phyloP scores from a whole-genome alignment of 2,797 vertebrate genomes.

The Acipenser oxyrinchus region DNA sequence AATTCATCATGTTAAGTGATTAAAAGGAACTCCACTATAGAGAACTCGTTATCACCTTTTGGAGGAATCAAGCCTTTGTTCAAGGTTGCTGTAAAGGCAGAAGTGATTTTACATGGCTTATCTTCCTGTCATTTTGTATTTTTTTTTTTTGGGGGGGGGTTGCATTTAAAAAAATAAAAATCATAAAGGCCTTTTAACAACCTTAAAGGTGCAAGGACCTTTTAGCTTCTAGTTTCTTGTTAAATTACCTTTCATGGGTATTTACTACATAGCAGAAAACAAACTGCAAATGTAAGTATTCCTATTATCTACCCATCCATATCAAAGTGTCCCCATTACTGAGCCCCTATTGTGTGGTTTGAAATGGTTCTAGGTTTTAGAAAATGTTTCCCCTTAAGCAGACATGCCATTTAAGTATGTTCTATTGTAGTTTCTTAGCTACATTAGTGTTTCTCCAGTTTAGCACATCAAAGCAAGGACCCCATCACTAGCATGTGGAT shows the following conservation, averaged over 20 bases:
- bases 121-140: not conserved
- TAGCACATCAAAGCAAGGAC: conserved; percentile 81
- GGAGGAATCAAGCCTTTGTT: conserved; percentile 4
- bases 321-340: conserved; percentile 41
- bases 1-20: not conserved
- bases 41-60: conserved; percentile 1
- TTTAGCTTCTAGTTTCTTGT: not conserved
- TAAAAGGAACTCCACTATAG: not conserved
- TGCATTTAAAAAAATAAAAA: not conserved
- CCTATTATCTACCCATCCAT: conserved; percentile 40
- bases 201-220: not conserved
- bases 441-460: conserved; percentile 79
- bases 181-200: not conserved
- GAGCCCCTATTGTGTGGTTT: conserved; percentile 58
- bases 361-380: conserved; percentile 69
- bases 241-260: not conserved
- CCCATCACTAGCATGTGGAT: conserved; percentile 77
- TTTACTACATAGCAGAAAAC: conserved; percentile 13
- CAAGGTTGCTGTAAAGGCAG: not conserved
- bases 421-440: conserved; percentile 85
- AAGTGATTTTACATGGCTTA: not conserved
- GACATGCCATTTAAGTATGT: conserved; percentile 79
- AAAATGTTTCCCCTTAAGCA: conserved; percentile 73
- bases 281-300: conserved; percentile 41
- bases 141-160: too few species aligned